Evolutionary conservation across 2,797 vertebrate genomes (phyloP), one percentile per base, ranked within the genome.

Genomic region (Macropus fuliginosus): DNA sequence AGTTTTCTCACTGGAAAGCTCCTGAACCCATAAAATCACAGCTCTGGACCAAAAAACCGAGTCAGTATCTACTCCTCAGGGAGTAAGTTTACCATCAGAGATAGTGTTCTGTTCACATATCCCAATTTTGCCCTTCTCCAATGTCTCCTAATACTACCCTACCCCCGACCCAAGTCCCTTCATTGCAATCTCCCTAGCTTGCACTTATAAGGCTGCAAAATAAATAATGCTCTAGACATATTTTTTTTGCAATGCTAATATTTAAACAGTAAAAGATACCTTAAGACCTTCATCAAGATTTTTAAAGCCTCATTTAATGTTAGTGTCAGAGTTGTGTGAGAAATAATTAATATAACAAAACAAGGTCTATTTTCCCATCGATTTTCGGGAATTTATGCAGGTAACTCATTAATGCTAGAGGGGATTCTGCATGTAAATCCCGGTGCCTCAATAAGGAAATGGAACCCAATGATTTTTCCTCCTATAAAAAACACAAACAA

Each of bases 331-430:
- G 18, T 97, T 98, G 96, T 97, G 96, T 96, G 96, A 97, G 96
- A 97, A 98, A 98, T 98, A 98, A 98, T 98, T 98, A 98, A 98
- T 98, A 98, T 95, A 98, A 96, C 97, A 98, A 97, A 98, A 98
- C 97, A 97, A 97, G 97, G 98, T 98, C 98, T 98, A 93, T 97
- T 97, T 97, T 97, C 57, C 97, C 98, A 98, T 98, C 95, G 98
- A 98, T 98, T 98, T 96, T 98, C 97, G 92, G 98, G 97, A 98
- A 98, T 98, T 98, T 98, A 98, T 99, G 98, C 98, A 98, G 98
- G 98, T 99, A 98, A 98, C 98, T 98, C 98, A 98, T 99, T 98
- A 98, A 98, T 98, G 98, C 98, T 91, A 89, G 95, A 46, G 91
- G 97, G 97, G 97, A 56, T 97, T 98, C 98, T 95, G 98, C 98